Evolutionary conservation across 2,888 invertebrate species (phyloP).

Genomic region (Mylabris sibirica): DNA sequence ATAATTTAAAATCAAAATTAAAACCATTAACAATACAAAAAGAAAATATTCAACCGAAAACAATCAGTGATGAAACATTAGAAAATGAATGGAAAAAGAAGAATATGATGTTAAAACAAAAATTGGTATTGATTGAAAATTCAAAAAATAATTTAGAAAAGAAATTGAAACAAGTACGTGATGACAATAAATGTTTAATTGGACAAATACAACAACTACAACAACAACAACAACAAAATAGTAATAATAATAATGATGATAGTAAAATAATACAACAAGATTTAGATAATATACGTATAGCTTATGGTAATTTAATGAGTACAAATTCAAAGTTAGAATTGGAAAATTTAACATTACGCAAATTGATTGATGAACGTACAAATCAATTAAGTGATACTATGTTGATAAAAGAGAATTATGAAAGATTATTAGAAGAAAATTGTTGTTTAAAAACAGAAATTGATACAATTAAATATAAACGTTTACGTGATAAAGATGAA

Average conservation of each 20-base stretch:
- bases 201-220: constrained; percentile 22
- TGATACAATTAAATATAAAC: constrained; percentile 57
- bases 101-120: constrained; percentile 45
- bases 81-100: constrained; percentile 50
- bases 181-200: constrained; percentile 47
- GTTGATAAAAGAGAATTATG: constrained; percentile 56
- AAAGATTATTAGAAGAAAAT: constrained; percentile 58
- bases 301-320: constrained; percentile 51
- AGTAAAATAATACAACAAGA: constrained; percentile 27
- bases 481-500: constrained; percentile 56
- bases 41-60: constrained; percentile 19
- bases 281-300: constrained; percentile 46
- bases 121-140: constrained; percentile 41
- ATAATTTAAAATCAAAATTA: constrained; percentile 16
- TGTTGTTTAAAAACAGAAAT: constrained; percentile 55
- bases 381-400: constrained; percentile 43
- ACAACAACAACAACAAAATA: constrained; percentile 16
- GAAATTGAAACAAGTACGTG: constrained; percentile 49
- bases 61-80: constrained; percentile 24
- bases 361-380: constrained; percentile 44
- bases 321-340: constrained; percentile 54
- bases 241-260: constrained; percentile 21
- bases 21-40: constrained; percentile 16
- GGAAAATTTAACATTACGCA: constrained; percentile 51
- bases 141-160: constrained; percentile 40